phyloP scores from a whole-genome alignment of 2,888 invertebrate genomes.

The Galerucella pusilla region DNA sequence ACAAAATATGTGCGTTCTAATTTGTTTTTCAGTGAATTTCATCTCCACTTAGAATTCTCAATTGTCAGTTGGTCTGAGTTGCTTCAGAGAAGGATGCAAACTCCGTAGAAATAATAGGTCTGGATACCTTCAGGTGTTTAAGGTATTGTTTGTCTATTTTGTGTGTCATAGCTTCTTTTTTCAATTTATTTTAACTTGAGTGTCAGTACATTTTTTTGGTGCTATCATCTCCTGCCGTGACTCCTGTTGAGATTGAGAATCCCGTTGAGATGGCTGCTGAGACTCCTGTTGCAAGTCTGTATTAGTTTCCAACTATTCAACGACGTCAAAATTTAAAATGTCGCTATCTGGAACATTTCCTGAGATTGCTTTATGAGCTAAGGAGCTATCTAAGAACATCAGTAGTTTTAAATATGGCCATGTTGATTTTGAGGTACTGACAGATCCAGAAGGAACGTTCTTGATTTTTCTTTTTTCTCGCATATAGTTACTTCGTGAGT shows the following conservation, averaged over 20 bases:
- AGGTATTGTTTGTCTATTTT: conserved; percentile 1
- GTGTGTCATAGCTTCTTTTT: background rate
- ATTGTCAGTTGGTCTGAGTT: conserved; percentile 1
- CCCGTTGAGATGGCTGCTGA: background rate
- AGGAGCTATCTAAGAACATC: background rate
- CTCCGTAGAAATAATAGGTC: conserved; percentile 12
- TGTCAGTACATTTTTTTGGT: no score
- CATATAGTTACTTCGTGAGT: background rate
- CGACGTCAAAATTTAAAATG: background rate
- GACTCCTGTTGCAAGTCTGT: background rate
- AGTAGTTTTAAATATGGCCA: background rate
- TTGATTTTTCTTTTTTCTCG: background rate
- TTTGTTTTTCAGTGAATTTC: conserved; percentile 1
- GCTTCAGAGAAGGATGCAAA: conserved; percentile 4
- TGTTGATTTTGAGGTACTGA: background rate
- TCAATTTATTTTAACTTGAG: background rate
- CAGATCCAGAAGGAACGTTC: background rate
- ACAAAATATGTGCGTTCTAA: background rate
- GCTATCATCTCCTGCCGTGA: no score
- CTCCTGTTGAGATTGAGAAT: background rate
- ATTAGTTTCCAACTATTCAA: background rate
- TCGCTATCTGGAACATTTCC: background rate
- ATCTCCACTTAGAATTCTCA: conserved; percentile 2
- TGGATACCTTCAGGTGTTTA: conserved; percentile 5
- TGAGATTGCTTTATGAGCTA: background rate